Base-by-base conservation (phyloP, 2,797 vertebrate species). In the Liasis olivaceus region DNA sequence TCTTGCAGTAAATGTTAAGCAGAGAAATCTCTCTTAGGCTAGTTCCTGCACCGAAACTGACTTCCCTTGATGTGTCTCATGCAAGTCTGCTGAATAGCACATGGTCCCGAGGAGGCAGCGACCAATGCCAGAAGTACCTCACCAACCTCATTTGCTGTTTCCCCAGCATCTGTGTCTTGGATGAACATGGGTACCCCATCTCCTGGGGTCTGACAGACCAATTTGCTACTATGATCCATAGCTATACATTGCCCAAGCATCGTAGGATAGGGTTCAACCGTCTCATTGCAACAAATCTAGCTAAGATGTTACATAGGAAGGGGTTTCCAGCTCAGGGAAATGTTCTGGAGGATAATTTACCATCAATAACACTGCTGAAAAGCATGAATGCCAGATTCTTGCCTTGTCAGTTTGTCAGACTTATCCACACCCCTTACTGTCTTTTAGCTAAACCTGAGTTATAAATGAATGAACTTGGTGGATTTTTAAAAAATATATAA, bases 201-300 rank as follows among this genome's bases (percentile, higher is more conserved):
- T 97, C 97, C 54, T 97, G 97, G 97, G 28, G 86, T 15, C 12
- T 97, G 69, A 96, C 93, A 36, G 96, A 97, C 85, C 97, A 97
- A 89, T 97, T 97, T 94, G 90, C 95, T 89, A 97, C 97, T 66
- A 95, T 96, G 93, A 95, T 96, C 90, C 97, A 97, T 4, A 1
- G 91, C 77, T 97, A 96, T 26, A 97, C 97, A 56, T 85, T 97
- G 85, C 95, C 96, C 0, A 94, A 97, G 3, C 95, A 97, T 63
- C 94, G 94, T n/a, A 94, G 95, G 22, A 97, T 95, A 90, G 96
- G 97, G 47, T 97, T 97, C 8, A 96, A 86, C 85, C 77, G 0
- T 2, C 93, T 97, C 60, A 95, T 97, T 85, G 11, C 87, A 62
- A 89, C 96, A 8, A 94, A 89, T 0, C 90, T 97, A 66, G 95